Base-by-base conservation (phyloP, 92 coral and sea anemone species). In the Micromussa lordhowensis region DNA sequence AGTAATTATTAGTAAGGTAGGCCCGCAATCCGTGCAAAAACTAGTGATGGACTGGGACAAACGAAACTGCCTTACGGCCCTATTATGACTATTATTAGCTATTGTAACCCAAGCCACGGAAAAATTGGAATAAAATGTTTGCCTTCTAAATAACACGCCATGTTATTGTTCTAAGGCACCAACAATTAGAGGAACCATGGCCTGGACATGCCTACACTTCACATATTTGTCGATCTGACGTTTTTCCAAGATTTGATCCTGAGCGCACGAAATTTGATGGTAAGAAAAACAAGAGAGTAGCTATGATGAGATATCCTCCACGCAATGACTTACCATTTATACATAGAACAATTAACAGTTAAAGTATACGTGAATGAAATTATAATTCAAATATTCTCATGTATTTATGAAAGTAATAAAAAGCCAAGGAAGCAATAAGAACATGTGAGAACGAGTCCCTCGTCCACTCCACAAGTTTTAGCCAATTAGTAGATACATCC, bases 211-310 rank as follows among this genome's bases (percentile, higher is more conserved):
- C 87, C 5, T 93, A 30, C 82, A 95, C 95, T 5, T 94, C 96
- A 17, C 98, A 95, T 49, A 91, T 91, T 30, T 89, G 93, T 26
- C 86, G 68, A 77, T 95, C 91, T 81, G 96, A 95, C 64, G 99
- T 96, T 82, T 93, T 96, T 81, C 99, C 99, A 10, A 78, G 96
- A 80, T 96, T 95, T 86, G 99, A 96, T 75, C 92, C 92, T 7
- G 88, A 66, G 58, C 77, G 91, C 58, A 87, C 94, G 19, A 75
- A 91, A 73, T 90, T 82, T 51, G 95, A 92, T 68, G 96, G 98
- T 93, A 78, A 88, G 92, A 24, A 3, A 10, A 40, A 30, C 5
- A 31, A 35, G 71, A 63, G 5, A 63, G n/a, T 63, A 24, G 6
- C 30, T 24, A 18, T 61, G 13, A 26, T 24, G 1, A 34, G 59